Evolutionary conservation across 2,113 vertebrate genomes (phyloP).

Genomic region (Loxodonta africana): DNA sequence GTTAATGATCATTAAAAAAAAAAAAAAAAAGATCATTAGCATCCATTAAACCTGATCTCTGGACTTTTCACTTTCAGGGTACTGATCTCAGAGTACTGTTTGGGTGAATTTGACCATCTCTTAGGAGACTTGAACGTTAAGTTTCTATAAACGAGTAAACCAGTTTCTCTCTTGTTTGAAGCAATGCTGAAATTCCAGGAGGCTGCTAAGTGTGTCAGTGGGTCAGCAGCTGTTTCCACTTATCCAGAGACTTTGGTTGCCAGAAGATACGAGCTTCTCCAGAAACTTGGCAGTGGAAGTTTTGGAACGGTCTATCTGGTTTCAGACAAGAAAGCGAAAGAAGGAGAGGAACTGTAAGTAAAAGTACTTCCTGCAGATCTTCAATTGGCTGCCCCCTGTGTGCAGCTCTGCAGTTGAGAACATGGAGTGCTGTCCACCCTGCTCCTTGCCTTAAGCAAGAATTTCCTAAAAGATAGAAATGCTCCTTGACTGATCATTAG

Average conservation of each 20-base stretch:
- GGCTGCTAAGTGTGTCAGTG: conserved; percentile 70
- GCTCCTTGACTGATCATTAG: neutral
- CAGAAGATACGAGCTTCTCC: conserved; percentile 88
- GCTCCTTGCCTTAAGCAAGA: conserved; percentile 18
- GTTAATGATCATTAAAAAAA: neutral
- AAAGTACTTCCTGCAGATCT: neutral
- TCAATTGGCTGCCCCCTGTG: neutral
- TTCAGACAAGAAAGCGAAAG: conserved; percentile 90
- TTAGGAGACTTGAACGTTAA: conserved; percentile 50
- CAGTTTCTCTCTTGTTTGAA: conserved; percentile 50
- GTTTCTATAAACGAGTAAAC: conserved; percentile 16
- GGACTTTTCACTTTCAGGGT: conserved; percentile 70
- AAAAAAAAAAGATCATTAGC: neutral
- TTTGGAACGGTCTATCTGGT: conserved; percentile 93
- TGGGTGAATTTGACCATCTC: conserved; percentile 60
- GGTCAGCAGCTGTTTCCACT: conserved; percentile 71
- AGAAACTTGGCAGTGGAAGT: conserved; percentile 92
- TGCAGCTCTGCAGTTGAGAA: neutral
- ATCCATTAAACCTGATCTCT: neutral
- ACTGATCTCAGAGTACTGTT: neutral
- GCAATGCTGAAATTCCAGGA: conserved; percentile 92
- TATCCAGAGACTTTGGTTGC: conserved; percentile 85
- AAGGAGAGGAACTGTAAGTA: conserved; percentile 92
- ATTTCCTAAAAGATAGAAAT: conserved; percentile 22
- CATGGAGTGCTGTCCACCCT: neutral